Base-by-base conservation (phyloP, 2,797 vertebrate genomes). In the Danionella dracula region DNA sequence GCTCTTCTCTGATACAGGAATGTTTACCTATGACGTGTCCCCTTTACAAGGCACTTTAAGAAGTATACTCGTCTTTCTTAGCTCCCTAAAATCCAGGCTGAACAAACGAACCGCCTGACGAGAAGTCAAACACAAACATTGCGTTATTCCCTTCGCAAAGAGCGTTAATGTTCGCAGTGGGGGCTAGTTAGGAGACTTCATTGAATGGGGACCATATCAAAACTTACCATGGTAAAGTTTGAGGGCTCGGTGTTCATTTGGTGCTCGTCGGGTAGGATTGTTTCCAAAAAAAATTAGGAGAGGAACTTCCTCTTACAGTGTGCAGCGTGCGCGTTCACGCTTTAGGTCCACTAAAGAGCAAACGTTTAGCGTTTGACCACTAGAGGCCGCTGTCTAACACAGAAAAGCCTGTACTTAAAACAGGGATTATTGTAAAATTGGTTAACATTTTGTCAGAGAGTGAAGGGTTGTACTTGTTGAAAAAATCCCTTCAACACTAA, bases 181-280 rank as follows among this genome's bases (percentile, higher is more conserved):
- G 37, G 29, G 12, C 44, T 13, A 15, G 15, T 34, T 21, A 50
- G n/a, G 21, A 11, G 21, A 17, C 2, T 32, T 11, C 1, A 29
- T 1, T n/a, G 20, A 54, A 29, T 42, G 17, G 10, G 11, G n/a
- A 50, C 15, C 17, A 2, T 37, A 17, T 23, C 27, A 6, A 20
- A 27, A 68, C 73, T 75, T 71, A 75, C 73, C 73, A 12, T 31
- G n/a, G 13, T 46, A 40, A 57, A 2, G 32, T n/a, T 9, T 38
- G 32, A 3, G 12, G 21, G 9, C 7, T 38, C 7, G 38, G 38
- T 15, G 31, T 50, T 23, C 31, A 32, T 31, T 19, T 31, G 38
- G 4, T 34, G 31, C 12, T 48, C 31, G 34, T 8, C 41, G 15
- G 37, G 21, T 32, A 10, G n/a, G 8, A 13, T 57, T 46, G 37